Conservation (phyloP, 2,888 invertebrate genomes). For the Phyllotreta cruciferae region DNA sequence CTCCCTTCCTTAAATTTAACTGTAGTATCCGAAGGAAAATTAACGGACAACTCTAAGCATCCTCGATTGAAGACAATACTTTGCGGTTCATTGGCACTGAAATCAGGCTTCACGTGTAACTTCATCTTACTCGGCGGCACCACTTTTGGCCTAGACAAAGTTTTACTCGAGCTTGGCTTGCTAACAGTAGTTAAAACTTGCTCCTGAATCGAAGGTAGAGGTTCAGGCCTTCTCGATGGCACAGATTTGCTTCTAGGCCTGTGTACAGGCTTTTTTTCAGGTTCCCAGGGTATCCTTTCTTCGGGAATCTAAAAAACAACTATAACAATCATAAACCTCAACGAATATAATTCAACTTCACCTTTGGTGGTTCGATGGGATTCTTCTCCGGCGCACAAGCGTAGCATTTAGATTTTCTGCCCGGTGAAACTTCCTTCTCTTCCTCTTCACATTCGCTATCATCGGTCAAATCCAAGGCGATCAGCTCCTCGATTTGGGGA, state of each 20-base stretch:
- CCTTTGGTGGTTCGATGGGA: slow-evolving; percentile 26
- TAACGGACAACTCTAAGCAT: slow-evolving; percentile 54
- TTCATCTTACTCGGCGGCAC: not conserved
- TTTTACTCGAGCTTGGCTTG: slow-evolving; percentile 29
- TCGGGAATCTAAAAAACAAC: slow-evolving; percentile 54
- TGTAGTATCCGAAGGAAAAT: slow-evolving; percentile 57
- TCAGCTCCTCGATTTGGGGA: slow-evolving; percentile 41
- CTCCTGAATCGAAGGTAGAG: slow-evolving; percentile 36
- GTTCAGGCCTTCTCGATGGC: slow-evolving; percentile 42
- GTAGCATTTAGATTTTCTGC: slow-evolving; percentile 43
- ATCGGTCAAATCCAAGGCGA: slow-evolving; percentile 34
- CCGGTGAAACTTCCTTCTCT: slow-evolving; percentile 24
- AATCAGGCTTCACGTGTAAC: slow-evolving; percentile 17
- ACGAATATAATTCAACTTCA: not conserved
- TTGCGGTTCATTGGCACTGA: slow-evolving; percentile 44
- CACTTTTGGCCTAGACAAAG: not conserved
- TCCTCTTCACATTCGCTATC: slow-evolving; percentile 29
- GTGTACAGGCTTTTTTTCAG: slow-evolving; percentile 49
- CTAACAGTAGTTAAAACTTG: slow-evolving; percentile 18
- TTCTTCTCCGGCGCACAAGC: slow-evolving; percentile 44
- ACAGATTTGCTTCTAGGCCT: slow-evolving; percentile 51
- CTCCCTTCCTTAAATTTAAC: slow-evolving; percentile 53
- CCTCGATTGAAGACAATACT: slow-evolving; percentile 55
- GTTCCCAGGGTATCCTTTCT: slow-evolving; percentile 59
- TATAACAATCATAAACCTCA: not conserved